Evolutionary conservation across 2,113 vertebrate species (phyloP).

Genomic region (Gnathonemus echidnorhynchus): DNA sequence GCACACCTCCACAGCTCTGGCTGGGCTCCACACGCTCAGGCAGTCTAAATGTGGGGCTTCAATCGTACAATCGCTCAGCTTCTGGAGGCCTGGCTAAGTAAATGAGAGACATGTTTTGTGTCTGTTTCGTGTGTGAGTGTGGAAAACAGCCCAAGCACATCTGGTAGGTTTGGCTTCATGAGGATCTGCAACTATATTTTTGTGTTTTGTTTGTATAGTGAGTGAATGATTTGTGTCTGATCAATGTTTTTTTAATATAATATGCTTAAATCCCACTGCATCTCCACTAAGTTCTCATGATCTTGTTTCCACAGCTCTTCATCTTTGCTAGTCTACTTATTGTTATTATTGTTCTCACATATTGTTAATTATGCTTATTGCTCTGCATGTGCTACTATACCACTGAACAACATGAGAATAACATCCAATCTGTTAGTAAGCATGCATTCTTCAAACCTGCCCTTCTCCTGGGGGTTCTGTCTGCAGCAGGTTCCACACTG

Average conservation of each 20-base stretch:
- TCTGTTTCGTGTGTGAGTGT: background rate
- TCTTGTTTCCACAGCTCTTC: background rate
- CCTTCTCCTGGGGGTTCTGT: background rate
- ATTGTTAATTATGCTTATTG: background rate
- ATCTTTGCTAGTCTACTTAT: background rate
- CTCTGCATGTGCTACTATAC: background rate
- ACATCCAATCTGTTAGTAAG: background rate
- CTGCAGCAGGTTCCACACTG: background rate
- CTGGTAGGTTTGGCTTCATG: background rate
- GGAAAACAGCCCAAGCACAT: background rate
- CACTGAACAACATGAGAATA: background rate
- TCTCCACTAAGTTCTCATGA: background rate
- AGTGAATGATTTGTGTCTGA: background rate
- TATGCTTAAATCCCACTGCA: background rate
- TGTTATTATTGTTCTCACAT: too few relatives aligned
- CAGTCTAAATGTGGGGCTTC: background rate
- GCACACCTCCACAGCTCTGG: background rate
- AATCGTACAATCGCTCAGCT: background rate
- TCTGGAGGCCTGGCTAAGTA: background rate
- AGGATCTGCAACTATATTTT: background rate
- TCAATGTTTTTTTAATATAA: background rate
- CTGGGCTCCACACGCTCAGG: background rate
- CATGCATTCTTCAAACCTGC: background rate
- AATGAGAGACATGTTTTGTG: background rate
- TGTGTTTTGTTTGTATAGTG: background rate